These are phyloP conservation scores for Datnioides undecimradiatus DNA, from an alignment of 2,113 vertebrate genomes.

Conservation along the genomic window DNA sequence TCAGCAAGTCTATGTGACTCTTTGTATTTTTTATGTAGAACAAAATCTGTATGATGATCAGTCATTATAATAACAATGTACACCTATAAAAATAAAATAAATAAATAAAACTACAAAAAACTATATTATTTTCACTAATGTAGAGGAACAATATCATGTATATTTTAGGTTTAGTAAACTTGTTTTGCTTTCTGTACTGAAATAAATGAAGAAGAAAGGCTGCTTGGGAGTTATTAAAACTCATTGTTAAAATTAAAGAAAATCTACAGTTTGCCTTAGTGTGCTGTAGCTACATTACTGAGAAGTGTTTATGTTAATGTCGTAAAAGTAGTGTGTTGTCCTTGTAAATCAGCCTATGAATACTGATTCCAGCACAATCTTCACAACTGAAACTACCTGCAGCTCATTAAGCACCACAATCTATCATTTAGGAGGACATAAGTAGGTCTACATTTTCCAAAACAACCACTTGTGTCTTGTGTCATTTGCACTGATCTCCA, in stretches of 20 bases:
- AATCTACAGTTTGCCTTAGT: not conserved
- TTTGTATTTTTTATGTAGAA: not conserved
- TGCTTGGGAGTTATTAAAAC: not conserved
- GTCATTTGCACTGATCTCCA: constrained; percentile 1
- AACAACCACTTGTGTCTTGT: not conserved
- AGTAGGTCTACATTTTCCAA: constrained; percentile 49
- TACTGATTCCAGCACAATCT: not conserved
- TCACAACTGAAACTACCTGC: not conserved
- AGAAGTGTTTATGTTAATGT: not conserved
- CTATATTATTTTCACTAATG: not conserved
- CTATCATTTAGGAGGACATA: not conserved
- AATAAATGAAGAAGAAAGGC: not conserved
- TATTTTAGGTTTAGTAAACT: not conserved
- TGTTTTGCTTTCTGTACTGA: not conserved
- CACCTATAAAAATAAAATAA: too few relatives aligned
- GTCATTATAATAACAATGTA: not conserved
- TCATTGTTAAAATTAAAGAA: too few relatives aligned
- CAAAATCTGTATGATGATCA: not conserved
- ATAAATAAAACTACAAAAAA: too few relatives aligned
- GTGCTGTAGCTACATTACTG: not conserved
- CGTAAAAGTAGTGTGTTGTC: too few relatives aligned
- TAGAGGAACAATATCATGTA: not conserved
- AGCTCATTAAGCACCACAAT: not conserved
- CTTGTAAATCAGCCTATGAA: too few relatives aligned
- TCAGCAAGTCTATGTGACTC: not conserved